phyloP scores from a whole-genome alignment of 2,888 invertebrate species.

The Strigamia crassipes region DNA sequence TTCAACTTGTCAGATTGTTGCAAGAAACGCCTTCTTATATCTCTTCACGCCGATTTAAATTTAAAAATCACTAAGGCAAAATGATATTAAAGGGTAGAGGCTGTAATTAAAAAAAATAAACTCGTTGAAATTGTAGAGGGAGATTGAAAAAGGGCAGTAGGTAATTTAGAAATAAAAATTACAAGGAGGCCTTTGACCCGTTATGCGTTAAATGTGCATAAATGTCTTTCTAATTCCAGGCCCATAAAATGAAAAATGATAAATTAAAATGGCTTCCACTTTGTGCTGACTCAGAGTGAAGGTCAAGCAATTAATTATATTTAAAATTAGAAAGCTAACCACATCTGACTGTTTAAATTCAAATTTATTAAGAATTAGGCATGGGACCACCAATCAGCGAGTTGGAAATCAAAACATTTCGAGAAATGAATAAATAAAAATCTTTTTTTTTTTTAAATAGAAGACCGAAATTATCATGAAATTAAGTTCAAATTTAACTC shows the following conservation, averaged over 20 bases:
- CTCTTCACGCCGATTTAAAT: slow-evolving; percentile 20
- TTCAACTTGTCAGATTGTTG: slow-evolving; percentile 34
- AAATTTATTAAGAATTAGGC: background rate
- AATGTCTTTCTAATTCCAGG: background rate
- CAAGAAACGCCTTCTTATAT: slow-evolving; percentile 9
- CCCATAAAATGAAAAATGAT: slow-evolving; percentile 29
- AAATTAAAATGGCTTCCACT: slow-evolving; percentile 39
- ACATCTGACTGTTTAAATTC: background rate
- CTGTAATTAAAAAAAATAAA: background rate
- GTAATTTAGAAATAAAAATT: background rate
- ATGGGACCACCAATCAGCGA: background rate
- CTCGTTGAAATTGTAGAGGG: background rate
- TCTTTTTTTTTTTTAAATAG: background rate
- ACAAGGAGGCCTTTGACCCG: slow-evolving; percentile 7
- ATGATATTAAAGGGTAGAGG: background rate
- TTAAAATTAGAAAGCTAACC: slow-evolving; percentile 8
- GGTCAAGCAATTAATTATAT: slow-evolving; percentile 18
- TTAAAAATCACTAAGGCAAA: background rate
- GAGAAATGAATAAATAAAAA: background rate
- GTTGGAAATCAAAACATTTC: background rate
- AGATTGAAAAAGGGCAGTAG: background rate
- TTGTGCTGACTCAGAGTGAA: slow-evolving; percentile 38
- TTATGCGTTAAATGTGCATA: slow-evolving; percentile 19
- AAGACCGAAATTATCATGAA: slow-evolving; percentile 11
- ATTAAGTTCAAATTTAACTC: slow-evolving; percentile 26